Base-by-base conservation (phyloP, 2,113 vertebrate species). In the Rhineura floridana region DNA sequence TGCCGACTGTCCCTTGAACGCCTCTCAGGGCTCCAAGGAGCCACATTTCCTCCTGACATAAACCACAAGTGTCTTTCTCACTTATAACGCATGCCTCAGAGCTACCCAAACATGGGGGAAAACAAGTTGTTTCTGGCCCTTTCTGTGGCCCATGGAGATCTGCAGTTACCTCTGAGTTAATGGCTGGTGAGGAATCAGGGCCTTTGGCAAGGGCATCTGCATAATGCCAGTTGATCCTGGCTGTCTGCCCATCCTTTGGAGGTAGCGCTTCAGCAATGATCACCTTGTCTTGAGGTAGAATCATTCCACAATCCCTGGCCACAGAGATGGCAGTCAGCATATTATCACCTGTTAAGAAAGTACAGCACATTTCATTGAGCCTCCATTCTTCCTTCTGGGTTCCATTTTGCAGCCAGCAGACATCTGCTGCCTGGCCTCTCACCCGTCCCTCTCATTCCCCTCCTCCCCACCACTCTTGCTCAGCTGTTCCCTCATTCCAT, bases 281-380 rank as follows among this genome's bases (percentile, higher is more conserved):
- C 88, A 99, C 98, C 79, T 97, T 98, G 93, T 99, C 98, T 88
- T 98, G 96, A 92, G 98, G 98, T 91, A 97, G 98, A 96, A 99
- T 99, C 99, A 99, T 99, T 87, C 98, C 98, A 95, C 98, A 99
- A 95, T 99, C 98, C 95, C 99, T 97, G 86, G 99, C 99, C 95
- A 99, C 99, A 11, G 99, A 99, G 94, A 99, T 97, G 86, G 99
- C 99, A 0, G 99, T 99, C 95, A 99, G 95, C 98, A 99, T 98
- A 93, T 99, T 99, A 94, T 99, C 99, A 75, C 99, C 99, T 99
- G 88, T 63, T 6, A 67, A 59, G 78, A 15, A 72, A 63, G 10
- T 44, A 63, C 5, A 8, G 5, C 17, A 15, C 33, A 23, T 2
- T n/a, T 17, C 30, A 13, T 11, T 19, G 15, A 21, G 13, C 62